phyloP scores from a whole-genome alignment of 23 tunicate species.

The Botrylloides violaceus region DNA sequence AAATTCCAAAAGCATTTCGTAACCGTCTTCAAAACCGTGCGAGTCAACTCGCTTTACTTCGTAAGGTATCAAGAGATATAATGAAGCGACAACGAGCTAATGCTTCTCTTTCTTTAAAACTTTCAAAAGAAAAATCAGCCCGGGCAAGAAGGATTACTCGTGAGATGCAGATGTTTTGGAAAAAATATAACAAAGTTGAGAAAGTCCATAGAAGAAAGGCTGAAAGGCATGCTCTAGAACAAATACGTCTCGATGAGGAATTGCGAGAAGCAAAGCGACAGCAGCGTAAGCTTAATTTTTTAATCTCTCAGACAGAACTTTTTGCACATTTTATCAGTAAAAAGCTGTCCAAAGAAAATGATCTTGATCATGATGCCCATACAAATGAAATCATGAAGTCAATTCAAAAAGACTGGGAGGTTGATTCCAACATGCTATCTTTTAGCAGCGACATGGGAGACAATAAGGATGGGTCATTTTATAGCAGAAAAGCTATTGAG shows the following conservation, averaged over 20 bases:
- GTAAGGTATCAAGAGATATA: slow-evolving; percentile 30
- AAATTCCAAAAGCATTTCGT: slow-evolving; percentile 75
- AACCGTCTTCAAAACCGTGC: slow-evolving; percentile 35
- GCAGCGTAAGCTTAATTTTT: slow-evolving; percentile 51
- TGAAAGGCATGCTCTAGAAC: slow-evolving; percentile 69
- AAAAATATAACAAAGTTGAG: slow-evolving; percentile 65
- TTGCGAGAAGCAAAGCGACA: slow-evolving; percentile 50
- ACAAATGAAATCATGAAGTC: slow-evolving; percentile 5
- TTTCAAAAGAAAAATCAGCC: slow-evolving; percentile 28
- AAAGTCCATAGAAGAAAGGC: slow-evolving; percentile 71
- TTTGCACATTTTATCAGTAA: slow-evolving; percentile 61
- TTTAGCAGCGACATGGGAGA: background rate
- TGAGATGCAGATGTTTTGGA: slow-evolving; percentile 75
- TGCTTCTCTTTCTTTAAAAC: slow-evolving; percentile 3
- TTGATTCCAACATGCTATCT: background rate
- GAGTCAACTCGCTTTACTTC: slow-evolving; percentile 25
- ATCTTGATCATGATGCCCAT: background rate
- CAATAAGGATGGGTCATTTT: slow-evolving; percentile 17
- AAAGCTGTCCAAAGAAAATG: slow-evolving; percentile 17
- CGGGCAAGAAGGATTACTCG: slow-evolving; percentile 66
- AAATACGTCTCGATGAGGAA: slow-evolving; percentile 51
- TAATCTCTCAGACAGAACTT: slow-evolving; percentile 74
- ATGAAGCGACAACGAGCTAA: slow-evolving; percentile 13
- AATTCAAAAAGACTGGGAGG: slow-evolving; percentile 13
- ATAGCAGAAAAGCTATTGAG: slow-evolving; percentile 10